Evolutionary conservation across 2,888 invertebrate genomes (phyloP).

Genomic region (Erebia epiphron): DNA sequence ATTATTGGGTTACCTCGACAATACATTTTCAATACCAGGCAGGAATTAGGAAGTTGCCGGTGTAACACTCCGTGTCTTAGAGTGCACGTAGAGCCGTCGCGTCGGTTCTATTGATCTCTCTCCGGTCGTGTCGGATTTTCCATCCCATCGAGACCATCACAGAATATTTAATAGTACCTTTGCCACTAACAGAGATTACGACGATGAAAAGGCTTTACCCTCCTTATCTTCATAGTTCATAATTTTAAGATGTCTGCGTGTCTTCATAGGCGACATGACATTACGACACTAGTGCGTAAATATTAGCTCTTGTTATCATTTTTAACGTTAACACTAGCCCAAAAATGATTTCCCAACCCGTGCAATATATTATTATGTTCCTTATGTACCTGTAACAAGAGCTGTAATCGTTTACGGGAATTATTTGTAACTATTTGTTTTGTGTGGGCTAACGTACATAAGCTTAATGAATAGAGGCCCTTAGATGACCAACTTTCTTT

Average conservation of each 20-base stretch:
- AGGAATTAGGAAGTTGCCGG: too few species aligned
- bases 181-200: too few species aligned
- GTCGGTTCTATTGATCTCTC: too few species aligned
- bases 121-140: too few species aligned
- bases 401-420: not conserved
- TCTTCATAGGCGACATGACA: constrained; percentile 13
- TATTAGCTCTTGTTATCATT: constrained; percentile 32
- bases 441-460: not conserved
- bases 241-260: constrained; percentile 18
- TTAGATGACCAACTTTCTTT: not conserved
- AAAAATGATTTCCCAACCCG: not conserved
- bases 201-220: not conserved
- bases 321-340: not conserved
- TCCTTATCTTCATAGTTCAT: not conserved
- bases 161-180: too few species aligned
- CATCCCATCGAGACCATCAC: too few species aligned
- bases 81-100: too few species aligned
- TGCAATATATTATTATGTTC: not conserved
- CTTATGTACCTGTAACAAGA: not conserved
- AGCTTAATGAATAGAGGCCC: constrained; percentile 16
- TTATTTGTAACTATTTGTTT: not conserved
- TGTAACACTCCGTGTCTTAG: too few species aligned
- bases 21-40: too few species aligned
- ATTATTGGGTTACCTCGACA: too few species aligned
- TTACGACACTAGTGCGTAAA: constrained; percentile 26